Conservation (phyloP, 1,140 invertebrate species). For the Alviniconcha marisindica region DNA sequence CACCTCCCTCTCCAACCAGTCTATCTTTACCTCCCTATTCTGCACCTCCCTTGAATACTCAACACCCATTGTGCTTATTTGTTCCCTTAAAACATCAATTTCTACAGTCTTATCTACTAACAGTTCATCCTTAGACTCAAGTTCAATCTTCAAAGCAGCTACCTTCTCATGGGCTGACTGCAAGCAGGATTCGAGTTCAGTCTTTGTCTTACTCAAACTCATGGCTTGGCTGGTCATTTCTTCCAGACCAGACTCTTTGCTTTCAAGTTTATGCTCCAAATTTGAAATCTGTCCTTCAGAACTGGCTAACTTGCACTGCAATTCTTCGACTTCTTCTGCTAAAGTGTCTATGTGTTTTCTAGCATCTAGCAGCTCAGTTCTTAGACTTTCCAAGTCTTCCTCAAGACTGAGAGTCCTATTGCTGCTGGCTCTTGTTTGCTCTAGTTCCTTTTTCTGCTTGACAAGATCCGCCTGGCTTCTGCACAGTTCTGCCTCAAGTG, state of each 20-base stretch:
- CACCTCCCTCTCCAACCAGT: conserved; percentile 2
- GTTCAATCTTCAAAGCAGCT: conserved; percentile 21
- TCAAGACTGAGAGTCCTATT: neutral
- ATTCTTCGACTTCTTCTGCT: conserved; percentile 5
- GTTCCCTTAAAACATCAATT: conserved; percentile 25
- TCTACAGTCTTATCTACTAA: conserved; percentile 33
- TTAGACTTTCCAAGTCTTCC: conserved; percentile 18
- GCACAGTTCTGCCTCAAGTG: conserved; percentile 5
- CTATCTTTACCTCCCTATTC: neutral
- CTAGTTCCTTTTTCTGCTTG: conserved; percentile 9
- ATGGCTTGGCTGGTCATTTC: conserved; percentile 34
- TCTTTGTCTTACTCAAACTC: conserved; percentile 42
- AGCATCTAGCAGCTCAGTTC: conserved; percentile 1
- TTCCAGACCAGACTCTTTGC: conserved; percentile 4
- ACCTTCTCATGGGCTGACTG: conserved; percentile 31
- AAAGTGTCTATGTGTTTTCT: conserved; percentile 5
- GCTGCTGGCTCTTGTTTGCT: neutral
- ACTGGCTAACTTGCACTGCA: neutral
- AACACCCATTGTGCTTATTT: conserved; percentile 24
- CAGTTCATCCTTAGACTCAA: conserved; percentile 33
- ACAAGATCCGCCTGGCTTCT: neutral
- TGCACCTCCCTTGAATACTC: neutral
- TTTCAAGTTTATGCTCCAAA: conserved; percentile 15
- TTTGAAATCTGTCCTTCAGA: neutral
- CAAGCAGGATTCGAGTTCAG: conserved; percentile 34